Percentiles rank a stretch among this genome's conserved stretches.
Conservation (phyloP, 2,888 invertebrate species). For the Caenorhabditis japonica region DNA sequence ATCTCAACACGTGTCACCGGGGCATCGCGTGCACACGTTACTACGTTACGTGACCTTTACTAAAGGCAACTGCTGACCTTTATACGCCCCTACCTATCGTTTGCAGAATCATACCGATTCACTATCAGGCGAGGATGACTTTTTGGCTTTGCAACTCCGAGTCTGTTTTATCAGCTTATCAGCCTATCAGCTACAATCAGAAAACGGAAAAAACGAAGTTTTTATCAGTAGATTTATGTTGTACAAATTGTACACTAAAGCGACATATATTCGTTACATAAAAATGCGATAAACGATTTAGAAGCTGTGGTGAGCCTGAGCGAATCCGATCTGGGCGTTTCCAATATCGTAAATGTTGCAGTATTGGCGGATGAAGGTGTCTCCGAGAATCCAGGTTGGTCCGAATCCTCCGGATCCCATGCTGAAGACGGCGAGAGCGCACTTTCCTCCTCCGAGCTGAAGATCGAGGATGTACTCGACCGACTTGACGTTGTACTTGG, state of each 20-base stretch:
- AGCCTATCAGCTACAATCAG: too few relatives aligned
- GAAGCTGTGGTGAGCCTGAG: constrained; percentile 41
- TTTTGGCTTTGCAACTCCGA: too few relatives aligned
- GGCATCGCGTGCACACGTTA: too few relatives aligned
- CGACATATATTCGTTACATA: neutral
- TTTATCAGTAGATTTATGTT: neutral
- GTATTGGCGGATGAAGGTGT: constrained; percentile 63
- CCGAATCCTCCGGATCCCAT: constrained; percentile 58
- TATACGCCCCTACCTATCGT: too few relatives aligned
- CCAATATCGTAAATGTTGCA: constrained; percentile 61
- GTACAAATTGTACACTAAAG: constrained; percentile 35
- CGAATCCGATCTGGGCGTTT: constrained; percentile 55
- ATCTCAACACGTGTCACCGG: too few relatives aligned
- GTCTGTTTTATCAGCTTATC: too few relatives aligned
- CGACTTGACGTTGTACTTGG: constrained; percentile 65
- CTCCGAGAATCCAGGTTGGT: constrained; percentile 62
- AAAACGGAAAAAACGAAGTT: neutral
- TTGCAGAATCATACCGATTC: too few relatives aligned
- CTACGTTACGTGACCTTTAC: too few relatives aligned
- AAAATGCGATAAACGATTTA: constrained; percentile 1
- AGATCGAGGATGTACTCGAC: constrained; percentile 73
- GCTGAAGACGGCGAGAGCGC: constrained; percentile 58
- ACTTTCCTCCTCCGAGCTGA: constrained; percentile 56
- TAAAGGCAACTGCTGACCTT: too few relatives aligned
- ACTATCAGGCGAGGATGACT: too few relatives aligned